Conservation (phyloP, 2,797 vertebrate genomes). For the Salarias fasciatus region DNA sequence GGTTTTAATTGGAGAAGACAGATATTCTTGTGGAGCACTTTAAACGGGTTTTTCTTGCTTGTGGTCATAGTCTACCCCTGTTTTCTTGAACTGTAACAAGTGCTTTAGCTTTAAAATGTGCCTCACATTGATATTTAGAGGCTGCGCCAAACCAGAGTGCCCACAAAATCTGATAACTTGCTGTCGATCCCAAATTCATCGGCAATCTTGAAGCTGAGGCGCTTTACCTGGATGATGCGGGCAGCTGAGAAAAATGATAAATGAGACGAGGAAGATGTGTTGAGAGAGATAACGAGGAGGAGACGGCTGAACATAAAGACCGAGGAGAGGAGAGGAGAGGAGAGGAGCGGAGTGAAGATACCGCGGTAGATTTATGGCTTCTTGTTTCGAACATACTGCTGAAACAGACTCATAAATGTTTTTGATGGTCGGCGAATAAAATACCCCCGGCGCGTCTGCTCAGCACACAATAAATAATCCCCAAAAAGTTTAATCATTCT, state of each 20-base stretch:
- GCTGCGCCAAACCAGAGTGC: constrained; percentile 28
- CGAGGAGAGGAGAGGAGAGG: not conserved
- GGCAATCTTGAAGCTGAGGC: constrained; percentile 49
- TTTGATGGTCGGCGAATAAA: constrained; percentile 74
- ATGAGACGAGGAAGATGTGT: constrained; percentile 28
- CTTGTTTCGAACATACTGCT: constrained; percentile 68
- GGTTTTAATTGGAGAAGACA: constrained; percentile 50
- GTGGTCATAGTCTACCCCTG: constrained; percentile 9
- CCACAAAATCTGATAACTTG: too few relatives aligned
- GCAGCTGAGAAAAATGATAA: constrained; percentile 44
- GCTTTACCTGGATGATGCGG: constrained; percentile 44
- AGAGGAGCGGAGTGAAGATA: constrained; percentile 38
- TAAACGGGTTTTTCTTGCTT: constrained; percentile 22
- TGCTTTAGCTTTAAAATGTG: constrained; percentile 48
- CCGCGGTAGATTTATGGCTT: constrained; percentile 66
- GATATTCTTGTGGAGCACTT: constrained; percentile 12
- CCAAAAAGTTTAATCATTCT: constrained; percentile 69
- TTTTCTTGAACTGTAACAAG: constrained; percentile 32
- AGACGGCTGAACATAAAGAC: constrained; percentile 17
- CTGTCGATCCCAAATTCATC: constrained; percentile 63
- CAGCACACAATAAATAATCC: constrained; percentile 79
- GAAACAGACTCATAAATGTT: constrained; percentile 82
- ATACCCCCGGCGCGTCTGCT: constrained; percentile 68
- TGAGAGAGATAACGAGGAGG: constrained; percentile 21
- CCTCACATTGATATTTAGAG: constrained; percentile 28